A percentile compares a stretch with the other conserved stretches of the same genome.
phyloP scores from a whole-genome alignment of 1,140 invertebrate genomes.

The Pantala flavescens region DNA sequence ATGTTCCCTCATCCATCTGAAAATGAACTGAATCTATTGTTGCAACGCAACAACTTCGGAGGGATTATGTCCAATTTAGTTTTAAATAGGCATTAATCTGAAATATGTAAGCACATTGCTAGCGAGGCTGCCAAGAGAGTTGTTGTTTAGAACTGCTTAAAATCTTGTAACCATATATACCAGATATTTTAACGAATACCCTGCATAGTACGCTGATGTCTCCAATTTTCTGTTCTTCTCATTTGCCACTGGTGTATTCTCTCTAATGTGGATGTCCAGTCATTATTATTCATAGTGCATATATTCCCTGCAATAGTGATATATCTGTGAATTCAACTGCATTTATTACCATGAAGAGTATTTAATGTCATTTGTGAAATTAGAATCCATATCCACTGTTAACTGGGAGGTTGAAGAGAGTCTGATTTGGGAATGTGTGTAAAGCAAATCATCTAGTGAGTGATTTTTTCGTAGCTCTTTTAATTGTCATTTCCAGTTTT shows the following conservation, averaged over 20 bases:
- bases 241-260: neutral
- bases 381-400: conserved; percentile 1
- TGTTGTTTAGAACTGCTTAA: neutral
- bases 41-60: neutral
- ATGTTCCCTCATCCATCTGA: neutral
- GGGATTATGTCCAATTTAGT: neutral
- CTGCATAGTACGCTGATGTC: neutral
- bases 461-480: neutral
- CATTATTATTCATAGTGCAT: neutral
- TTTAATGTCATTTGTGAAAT: conserved; percentile 2
- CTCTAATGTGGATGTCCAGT: neutral
- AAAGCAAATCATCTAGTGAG: neutral
- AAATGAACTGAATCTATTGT: neutral
- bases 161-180: neutral
- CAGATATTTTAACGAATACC: neutral
- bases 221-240: neutral
- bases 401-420: neutral
- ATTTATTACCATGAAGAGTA: conserved; percentile 1
- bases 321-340: conserved; percentile 1
- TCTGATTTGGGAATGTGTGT: neutral
- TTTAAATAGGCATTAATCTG: neutral
- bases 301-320: conserved; percentile 7
- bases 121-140: neutral
- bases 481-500: neutral
- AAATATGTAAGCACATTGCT: neutral